phyloP scores from a whole-genome alignment of 2,888 invertebrate genomes.

The Blera fallax region DNA sequence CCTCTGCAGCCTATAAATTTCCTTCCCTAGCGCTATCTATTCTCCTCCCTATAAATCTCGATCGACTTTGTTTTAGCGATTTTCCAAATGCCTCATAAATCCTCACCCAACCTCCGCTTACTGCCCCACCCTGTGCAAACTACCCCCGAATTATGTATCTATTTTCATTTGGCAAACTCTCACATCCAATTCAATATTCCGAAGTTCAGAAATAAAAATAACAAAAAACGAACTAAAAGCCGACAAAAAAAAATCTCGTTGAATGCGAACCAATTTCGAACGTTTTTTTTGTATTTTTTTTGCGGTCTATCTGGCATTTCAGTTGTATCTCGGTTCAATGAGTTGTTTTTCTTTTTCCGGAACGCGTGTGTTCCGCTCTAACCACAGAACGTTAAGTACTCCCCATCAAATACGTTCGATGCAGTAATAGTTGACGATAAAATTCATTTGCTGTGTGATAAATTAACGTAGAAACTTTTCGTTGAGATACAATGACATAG shows the following conservation, averaged over 20 bases:
- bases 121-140: neutral
- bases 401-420: neutral
- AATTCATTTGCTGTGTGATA: slow-evolving; percentile 20
- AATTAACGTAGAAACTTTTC: neutral
- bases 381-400: slow-evolving; percentile 15
- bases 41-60: no score
- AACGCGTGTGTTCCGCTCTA: neutral
- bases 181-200: neutral
- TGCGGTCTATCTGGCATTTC: slow-evolving; percentile 21
- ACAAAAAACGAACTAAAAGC: neutral
- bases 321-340: slow-evolving; percentile 18
- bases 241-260: neutral
- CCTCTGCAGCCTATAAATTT: no score
- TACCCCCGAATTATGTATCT: neutral
- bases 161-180: neutral
- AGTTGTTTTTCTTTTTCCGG: slow-evolving; percentile 1
- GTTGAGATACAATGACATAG: neutral
- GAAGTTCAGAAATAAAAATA: slow-evolving; percentile 1
- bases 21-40: no score
- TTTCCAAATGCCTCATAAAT: no score
- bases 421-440: slow-evolving; percentile 13
- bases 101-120: no score
- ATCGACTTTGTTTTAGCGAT: no score
- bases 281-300: neutral
- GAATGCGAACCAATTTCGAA: slow-evolving; percentile 10